Evolutionary conservation across 2,888 invertebrate genomes (phyloP), one percentile per base, ranked within the genome.

Genomic region (Nephrotoma guestfalica): DNA sequence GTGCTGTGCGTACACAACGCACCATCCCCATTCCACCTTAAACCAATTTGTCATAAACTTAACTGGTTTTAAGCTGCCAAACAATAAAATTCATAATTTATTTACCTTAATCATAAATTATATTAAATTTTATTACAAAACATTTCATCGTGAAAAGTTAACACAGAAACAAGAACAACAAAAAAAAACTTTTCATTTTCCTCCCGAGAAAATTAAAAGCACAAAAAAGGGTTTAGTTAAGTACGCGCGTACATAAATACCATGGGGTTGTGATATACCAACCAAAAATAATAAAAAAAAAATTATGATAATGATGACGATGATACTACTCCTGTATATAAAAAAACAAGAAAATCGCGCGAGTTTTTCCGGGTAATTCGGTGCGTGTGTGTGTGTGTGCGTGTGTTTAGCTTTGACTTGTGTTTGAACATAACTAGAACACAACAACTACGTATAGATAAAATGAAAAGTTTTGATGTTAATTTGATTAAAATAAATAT

Each of bases 401-500:
- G 30, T 30, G 30, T 2, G 30, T 30, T 30, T 30, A 30, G 30
- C 30, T 30, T 30, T 30, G 30, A 30, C 30, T 30, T 30, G 30
- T 30, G 30, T 30, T 30, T 30, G 1, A 43, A 43, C 11, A 43
- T 43, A 30, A 71, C 71, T 71, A 71, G 30, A 71, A 30, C 30
- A 30, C 71, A 71, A 71, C 71, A 71, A 51, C 71, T 30, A 71
- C 71, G 30, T 30, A 0, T 30, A 71, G 18, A 84, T 41, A n/a
- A 84, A 84, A 84, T 41, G 84, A 41, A 84, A 84, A 84, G 41
- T 84, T 84, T 15, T 41, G 41, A 84, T 84, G 84, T 84, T 84
- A 84, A 84, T 84, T 84, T 84, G 84, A 84, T 84, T 84, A 84
- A 84, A 84, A 84, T 84, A 84, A 84, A 84, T 84, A 84, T 84